Conservation (phyloP, 1,140 invertebrate species). For the Tetranychus cinnabarinus region DNA sequence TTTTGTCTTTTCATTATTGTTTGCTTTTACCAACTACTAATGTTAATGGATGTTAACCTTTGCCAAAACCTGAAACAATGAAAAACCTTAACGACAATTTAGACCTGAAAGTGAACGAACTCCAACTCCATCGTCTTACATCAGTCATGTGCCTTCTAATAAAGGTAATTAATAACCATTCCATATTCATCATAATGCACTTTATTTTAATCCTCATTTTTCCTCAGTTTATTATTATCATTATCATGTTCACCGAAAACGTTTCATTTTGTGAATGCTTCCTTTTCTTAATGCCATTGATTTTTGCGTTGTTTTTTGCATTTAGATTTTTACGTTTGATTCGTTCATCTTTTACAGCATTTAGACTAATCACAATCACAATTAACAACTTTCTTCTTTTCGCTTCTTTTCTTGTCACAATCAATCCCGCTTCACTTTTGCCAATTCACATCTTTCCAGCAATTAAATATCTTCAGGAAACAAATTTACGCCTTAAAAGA, state of each 20-base stretch:
- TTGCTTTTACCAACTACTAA: too few species aligned
- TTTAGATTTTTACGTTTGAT: neutral
- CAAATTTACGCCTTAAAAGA: conserved; percentile 2
- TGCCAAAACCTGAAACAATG: too few species aligned
- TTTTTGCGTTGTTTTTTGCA: neutral
- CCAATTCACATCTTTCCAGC: neutral
- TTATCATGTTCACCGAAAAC: neutral
- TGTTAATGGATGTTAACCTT: too few species aligned
- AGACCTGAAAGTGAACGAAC: conserved; percentile 1
- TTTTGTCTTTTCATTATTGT: too few species aligned
- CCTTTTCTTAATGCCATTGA: neutral
- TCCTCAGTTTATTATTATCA: neutral
- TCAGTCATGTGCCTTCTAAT: conserved; percentile 7
- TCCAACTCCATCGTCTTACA: conserved; percentile 6
- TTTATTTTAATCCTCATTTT: neutral
- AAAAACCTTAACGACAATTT: too few species aligned
- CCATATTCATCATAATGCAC: too few species aligned
- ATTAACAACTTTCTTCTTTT: neutral
- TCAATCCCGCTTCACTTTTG: neutral
- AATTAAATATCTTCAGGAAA: neutral
- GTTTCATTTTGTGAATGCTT: neutral
- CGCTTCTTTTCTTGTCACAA: neutral
- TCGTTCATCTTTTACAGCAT: neutral
- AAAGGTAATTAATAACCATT: conserved; percentile 3
- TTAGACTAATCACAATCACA: neutral